Base-by-base conservation (phyloP, 2,797 vertebrate species). In the Sebastes minor region DNA sequence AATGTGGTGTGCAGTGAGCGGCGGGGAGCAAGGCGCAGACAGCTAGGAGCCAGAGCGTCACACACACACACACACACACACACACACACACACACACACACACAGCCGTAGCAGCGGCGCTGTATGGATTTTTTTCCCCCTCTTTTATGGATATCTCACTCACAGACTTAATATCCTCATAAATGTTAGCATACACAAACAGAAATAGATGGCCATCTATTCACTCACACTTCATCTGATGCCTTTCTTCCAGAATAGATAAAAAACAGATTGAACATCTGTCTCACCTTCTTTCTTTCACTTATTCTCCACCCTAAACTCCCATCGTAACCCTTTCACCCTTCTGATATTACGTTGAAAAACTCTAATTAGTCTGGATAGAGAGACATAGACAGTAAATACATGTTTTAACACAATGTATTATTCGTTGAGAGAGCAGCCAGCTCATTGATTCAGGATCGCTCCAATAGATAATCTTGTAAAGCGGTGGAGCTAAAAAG, bases 11-110 rank as follows among this genome's bases (percentile, higher is more conserved):
- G 94, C 93, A 93, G 92, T 93, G 94, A 94, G 93, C 86, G 90
- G 88, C 83, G 81, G 91, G 92, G 94, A 94, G 94, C 82, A 79
- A 92, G 93, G 92, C 91, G 91, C 95, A 96, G 96, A 96, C 96
- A 96, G 95, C 90, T 95, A 94, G 95, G 96, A 96, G 96, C 96
- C 95, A 94, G 86, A 89, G 89, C 86, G 88, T 87, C 91, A 82
- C 83, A 88, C 89, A 84, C 75, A 30, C 28, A 66, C 32, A 68
- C 78, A 68, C 67, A 64, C 75, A 62, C 71, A 87, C 73, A 74
- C 79, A 74, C 67, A 59, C 74, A 73, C 61, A 46, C 67, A 59
- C 74, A 73, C 61, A 46, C 55, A 56, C 52, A 87, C 57, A 82
- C 72, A 33, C 35, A 81, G 64, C 66, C 81, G 73, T 82, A 83